Conservation (phyloP, 1,140 invertebrate genomes). For the Telenomus remus region DNA sequence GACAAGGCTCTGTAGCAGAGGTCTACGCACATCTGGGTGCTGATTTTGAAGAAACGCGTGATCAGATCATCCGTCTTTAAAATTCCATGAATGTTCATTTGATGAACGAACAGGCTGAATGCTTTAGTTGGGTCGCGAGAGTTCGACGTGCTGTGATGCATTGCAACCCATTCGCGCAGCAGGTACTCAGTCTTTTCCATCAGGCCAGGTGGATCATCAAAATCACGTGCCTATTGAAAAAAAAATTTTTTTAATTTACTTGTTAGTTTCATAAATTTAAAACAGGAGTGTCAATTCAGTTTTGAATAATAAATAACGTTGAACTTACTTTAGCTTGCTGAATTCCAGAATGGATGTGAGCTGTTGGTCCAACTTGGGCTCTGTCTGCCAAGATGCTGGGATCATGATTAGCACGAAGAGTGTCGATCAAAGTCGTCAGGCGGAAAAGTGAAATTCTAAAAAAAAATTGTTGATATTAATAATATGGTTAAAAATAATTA, state of each 20-base stretch:
- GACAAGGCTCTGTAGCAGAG: conserved; percentile 88
- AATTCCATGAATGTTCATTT: conserved; percentile 98
- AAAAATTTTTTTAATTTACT: conserved; percentile 11
- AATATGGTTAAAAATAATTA: conserved; percentile 5
- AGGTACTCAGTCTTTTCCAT: conserved; percentile 97
- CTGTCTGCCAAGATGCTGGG: conserved; percentile 82
- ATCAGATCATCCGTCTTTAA: conserved; percentile 98
- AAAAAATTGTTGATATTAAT: conserved; percentile 11
- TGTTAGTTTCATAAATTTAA: neutral
- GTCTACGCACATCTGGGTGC: conserved; percentile 97
- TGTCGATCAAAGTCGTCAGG: conserved; percentile 84
- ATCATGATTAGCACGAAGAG: conserved; percentile 84
- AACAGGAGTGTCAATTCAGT: too few relatives aligned
- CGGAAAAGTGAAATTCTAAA: conserved; percentile 71
- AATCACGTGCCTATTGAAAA: conserved; percentile 84
- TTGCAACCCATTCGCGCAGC: conserved; percentile 94
- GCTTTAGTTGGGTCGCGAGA: conserved; percentile 93
- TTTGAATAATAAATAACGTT: conserved; percentile 8
- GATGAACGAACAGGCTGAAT: conserved; percentile 95
- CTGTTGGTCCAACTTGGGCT: conserved; percentile 84
- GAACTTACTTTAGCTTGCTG: conserved; percentile 82
- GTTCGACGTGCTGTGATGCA: conserved; percentile 88
- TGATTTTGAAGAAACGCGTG: conserved; percentile 96
- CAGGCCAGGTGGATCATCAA: conserved; percentile 94
- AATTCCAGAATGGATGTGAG: conserved; percentile 95